A percentile compares a stretch with the other conserved stretches of the same genome.
Conservation (phyloP, 2,888 invertebrate genomes). For the Phymatocera aterrima region DNA sequence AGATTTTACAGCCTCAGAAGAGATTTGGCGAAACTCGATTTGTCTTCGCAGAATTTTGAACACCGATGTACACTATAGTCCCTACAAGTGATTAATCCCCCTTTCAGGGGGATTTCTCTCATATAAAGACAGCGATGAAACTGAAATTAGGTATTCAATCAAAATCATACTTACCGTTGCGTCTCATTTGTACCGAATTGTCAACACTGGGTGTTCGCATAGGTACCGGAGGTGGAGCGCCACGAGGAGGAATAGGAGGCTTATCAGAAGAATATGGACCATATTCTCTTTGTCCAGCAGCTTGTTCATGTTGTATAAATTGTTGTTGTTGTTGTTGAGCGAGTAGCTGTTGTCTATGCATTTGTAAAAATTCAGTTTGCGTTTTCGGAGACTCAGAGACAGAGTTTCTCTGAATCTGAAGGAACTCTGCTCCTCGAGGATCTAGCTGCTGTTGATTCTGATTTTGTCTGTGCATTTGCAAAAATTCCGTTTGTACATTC, state of each 20-base stretch:
- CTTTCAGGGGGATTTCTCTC: no score
- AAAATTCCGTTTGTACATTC: constrained; percentile 68
- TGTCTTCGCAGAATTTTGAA: no score
- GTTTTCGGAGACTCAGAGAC: constrained; percentile 67
- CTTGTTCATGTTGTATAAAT: constrained; percentile 63
- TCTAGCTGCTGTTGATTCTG: constrained; percentile 59
- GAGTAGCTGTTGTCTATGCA: constrained; percentile 69
- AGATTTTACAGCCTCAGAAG: no score
- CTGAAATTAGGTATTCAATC: no score
- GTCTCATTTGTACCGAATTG: constrained; percentile 65
- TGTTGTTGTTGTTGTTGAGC: constrained; percentile 73
- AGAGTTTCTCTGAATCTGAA: constrained; percentile 55
- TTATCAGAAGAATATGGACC: constrained; percentile 72
- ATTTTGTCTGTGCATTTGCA: constrained; percentile 68
- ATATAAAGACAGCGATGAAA: no score
- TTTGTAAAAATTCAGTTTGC: constrained; percentile 77
- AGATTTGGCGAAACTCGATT: not conserved
- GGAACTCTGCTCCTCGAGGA: constrained; percentile 62
- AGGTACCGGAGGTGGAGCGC: constrained; percentile 79
- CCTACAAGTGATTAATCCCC: no score
- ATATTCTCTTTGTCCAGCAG: constrained; percentile 60
- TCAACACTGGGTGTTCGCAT: constrained; percentile 73
- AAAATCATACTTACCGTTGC: constrained; percentile 63
- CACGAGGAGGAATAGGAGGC: constrained; percentile 79
- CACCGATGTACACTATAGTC: no score